phyloP scores from a whole-genome alignment of 2,797 vertebrate species.

The Poeciliopsis presidionis region DNA sequence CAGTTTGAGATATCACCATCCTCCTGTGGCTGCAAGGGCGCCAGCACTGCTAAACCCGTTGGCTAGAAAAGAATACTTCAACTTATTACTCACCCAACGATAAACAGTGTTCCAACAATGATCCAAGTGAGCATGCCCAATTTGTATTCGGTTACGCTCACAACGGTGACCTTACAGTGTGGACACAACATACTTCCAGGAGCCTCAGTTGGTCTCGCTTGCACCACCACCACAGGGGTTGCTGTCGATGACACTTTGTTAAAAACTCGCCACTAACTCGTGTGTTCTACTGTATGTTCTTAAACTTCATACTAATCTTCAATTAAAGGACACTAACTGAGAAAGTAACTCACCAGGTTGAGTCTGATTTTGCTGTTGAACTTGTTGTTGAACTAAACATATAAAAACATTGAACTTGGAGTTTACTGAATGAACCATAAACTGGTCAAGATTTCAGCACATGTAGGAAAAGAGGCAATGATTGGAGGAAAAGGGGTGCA shows the following conservation, averaged over 20 bases:
- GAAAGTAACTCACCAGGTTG: constrained; percentile 35
- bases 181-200: constrained; percentile 78
- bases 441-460: neutral
- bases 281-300: neutral
- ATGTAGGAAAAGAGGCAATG: neutral
- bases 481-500: neutral
- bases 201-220: constrained; percentile 2
- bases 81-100: constrained; percentile 58
- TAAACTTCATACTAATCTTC: neutral
- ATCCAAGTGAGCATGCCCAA: constrained; percentile 73
- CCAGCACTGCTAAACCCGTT: too few relatives aligned
- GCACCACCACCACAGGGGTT: constrained; percentile 34
- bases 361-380: neutral
- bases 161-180: constrained; percentile 72
- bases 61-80: neutral
- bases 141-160: constrained; percentile 63
- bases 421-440: neutral
- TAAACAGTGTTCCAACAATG: constrained; percentile 34
- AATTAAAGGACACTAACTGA: neutral
- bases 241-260: constrained; percentile 28
- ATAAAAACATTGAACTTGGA: constrained; percentile 1
- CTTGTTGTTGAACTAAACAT: constrained; percentile 8
- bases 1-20: too few relatives aligned
- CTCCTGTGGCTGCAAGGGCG: too few relatives aligned
- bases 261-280: neutral